These are phyloP conservation scores for Microcebus lehilahytsara DNA, from an alignment of 2,113 vertebrate genomes.

Conservation along the genomic window DNA sequence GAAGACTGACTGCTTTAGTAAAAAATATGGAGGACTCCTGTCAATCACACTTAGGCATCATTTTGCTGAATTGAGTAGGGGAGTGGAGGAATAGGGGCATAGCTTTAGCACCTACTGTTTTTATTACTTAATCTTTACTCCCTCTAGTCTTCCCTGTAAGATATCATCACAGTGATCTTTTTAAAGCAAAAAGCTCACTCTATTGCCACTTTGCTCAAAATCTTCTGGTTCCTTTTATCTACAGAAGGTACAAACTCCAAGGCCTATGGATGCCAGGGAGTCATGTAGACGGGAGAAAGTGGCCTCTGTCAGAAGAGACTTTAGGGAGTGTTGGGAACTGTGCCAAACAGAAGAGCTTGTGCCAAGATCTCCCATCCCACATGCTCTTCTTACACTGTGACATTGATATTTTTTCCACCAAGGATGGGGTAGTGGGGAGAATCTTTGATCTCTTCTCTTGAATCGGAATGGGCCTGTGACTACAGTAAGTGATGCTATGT, in stretches of 20 bases:
- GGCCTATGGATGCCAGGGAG: background rate
- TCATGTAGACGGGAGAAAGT: background rate
- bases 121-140: conserved; percentile 59
- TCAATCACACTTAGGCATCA: conserved; percentile 37
- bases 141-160: background rate
- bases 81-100: background rate
- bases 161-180: background rate
- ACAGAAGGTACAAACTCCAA: background rate
- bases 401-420: background rate
- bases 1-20: background rate
- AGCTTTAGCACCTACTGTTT: conserved; percentile 43
- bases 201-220: conserved; percentile 25
- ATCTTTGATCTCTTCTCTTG: background rate
- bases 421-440: no score
- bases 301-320: background rate
- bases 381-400: background rate
- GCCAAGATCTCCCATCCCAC: background rate
- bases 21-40: background rate
- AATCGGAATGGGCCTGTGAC: background rate
- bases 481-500: background rate
- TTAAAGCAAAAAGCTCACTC: conserved; percentile 32
- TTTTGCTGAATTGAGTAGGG: conserved; percentile 45
- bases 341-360: background rate
- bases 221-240: background rate
- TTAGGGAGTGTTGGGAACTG: background rate